Percentiles rank a stretch among this genome's conserved stretches.
Evolutionary conservation across 2,888 invertebrate genomes (phyloP).

Genomic region (Oscheius onirici): DNA sequence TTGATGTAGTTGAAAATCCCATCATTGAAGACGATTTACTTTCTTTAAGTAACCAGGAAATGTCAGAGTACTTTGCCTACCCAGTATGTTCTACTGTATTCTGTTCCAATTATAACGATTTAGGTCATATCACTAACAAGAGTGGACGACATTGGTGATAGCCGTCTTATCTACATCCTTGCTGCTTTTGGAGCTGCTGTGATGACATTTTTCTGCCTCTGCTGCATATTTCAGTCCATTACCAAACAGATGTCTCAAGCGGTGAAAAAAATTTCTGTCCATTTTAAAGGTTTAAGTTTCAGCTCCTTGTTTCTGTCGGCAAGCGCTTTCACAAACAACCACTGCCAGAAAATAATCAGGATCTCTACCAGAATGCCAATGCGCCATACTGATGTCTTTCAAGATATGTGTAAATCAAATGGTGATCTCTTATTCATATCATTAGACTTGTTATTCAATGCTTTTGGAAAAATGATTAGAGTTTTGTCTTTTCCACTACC

Average conservation of each 20-base stretch:
- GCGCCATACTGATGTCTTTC: conserved; percentile 19
- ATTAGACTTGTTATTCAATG: neutral
- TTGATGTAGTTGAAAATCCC: neutral
- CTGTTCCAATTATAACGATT: neutral
- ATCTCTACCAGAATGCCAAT: neutral
- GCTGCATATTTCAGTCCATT: conserved; percentile 16
- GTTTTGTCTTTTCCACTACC: neutral
- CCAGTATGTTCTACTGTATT: neutral
- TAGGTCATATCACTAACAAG: conserved; percentile 9
- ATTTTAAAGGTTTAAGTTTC: no score
- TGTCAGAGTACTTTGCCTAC: conserved; percentile 17
- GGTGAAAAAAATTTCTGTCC: neutral
- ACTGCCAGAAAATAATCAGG: neutral
- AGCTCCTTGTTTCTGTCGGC: conserved; percentile 4
- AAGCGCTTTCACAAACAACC: conserved; percentile 12
- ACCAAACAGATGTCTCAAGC: conserved; percentile 21
- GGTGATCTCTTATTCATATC: conserved; percentile 9
- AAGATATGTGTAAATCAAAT: conserved; percentile 10
- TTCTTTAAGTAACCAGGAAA: conserved; percentile 14
- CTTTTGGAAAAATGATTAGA: neutral
- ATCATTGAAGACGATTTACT: conserved; percentile 4
- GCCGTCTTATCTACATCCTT: conserved; percentile 9
- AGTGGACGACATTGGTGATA: conserved; percentile 20
- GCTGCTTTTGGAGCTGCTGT: conserved; percentile 4
- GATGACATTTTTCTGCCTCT: conserved; percentile 7